These are phyloP conservation scores for Cydia strobilella DNA, from an alignment of 1,140 invertebrate species.

Conservation along the genomic window DNA sequence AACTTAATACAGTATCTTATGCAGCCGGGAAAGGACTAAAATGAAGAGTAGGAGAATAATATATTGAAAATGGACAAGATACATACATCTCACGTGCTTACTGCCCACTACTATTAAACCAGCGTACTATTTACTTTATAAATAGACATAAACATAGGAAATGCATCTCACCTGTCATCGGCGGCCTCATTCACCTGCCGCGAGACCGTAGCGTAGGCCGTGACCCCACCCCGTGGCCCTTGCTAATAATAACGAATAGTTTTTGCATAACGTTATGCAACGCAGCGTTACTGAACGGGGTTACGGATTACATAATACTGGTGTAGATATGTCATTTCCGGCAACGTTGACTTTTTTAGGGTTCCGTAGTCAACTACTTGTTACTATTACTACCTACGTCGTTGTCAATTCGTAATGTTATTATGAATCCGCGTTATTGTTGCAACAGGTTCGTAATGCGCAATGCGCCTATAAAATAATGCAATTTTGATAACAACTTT, in stretches of 20 bases:
- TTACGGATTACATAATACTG: background rate
- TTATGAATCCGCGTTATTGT: too few species aligned
- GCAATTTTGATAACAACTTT: too few species aligned
- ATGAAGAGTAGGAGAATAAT: too few species aligned
- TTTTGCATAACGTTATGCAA: constrained; percentile 16
- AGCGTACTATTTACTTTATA: background rate
- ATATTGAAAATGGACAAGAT: too few species aligned
- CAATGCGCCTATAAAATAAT: too few species aligned
- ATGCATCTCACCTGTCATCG: constrained; percentile 7
- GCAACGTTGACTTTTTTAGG: too few species aligned
- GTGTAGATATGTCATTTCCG: background rate
- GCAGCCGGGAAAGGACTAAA: too few species aligned
- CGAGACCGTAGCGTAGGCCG: background rate
- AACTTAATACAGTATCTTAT: too few species aligned
- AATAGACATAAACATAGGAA: constrained; percentile 8
- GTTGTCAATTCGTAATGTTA: too few species aligned
- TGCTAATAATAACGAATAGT: background rate
- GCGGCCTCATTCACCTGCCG: constrained; percentile 4
- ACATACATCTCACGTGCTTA: background rate
- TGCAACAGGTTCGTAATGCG: too few species aligned
- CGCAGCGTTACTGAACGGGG: background rate
- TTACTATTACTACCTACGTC: too few species aligned
- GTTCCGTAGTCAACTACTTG: too few species aligned
- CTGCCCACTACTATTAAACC: background rate
- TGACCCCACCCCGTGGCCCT: constrained; percentile 15